Evolutionary conservation across 2,113 vertebrate species (phyloP).

Genomic region (Eptesicus fuscus): DNA sequence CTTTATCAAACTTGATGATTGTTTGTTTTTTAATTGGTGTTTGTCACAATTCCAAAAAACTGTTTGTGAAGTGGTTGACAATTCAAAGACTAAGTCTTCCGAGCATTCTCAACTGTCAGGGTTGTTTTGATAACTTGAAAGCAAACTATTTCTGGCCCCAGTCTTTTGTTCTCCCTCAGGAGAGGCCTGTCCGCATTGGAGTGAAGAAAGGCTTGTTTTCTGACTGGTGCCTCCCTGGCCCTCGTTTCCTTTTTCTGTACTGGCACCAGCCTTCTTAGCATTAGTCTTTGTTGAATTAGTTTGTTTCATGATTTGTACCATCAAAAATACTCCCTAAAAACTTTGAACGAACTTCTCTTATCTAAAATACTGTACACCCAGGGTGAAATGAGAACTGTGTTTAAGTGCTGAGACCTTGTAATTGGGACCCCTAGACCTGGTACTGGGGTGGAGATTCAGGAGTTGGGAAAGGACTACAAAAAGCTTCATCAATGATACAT

Average conservation of each 20-base stretch:
- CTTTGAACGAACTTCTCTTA: neutral
- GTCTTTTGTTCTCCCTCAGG: neutral
- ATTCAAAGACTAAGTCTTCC: neutral
- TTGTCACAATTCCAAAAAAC: conserved; percentile 28
- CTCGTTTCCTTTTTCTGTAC: neutral
- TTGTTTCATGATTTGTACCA: conserved; percentile 8
- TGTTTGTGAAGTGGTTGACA: neutral
- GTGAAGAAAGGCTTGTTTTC: neutral
- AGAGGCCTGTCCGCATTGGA: neutral
- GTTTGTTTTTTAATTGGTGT: neutral
- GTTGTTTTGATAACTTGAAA: conserved; percentile 46
- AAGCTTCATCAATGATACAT: neutral
- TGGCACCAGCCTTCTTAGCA: neutral
- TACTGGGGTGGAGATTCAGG: neutral
- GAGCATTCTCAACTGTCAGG: neutral
- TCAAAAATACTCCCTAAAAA: neutral
- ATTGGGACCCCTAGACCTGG: neutral
- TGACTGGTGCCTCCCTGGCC: neutral
- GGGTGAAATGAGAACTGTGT: neutral
- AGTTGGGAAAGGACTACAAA: neutral
- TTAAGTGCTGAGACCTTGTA: neutral
- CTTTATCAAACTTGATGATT: neutral
- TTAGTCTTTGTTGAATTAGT: neutral
- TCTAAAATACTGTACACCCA: neutral
- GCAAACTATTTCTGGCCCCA: neutral